These are phyloP conservation scores for Parapristionchus giblindavisi DNA, from an alignment of 2,888 invertebrate species.

Conservation along the genomic window DNA sequence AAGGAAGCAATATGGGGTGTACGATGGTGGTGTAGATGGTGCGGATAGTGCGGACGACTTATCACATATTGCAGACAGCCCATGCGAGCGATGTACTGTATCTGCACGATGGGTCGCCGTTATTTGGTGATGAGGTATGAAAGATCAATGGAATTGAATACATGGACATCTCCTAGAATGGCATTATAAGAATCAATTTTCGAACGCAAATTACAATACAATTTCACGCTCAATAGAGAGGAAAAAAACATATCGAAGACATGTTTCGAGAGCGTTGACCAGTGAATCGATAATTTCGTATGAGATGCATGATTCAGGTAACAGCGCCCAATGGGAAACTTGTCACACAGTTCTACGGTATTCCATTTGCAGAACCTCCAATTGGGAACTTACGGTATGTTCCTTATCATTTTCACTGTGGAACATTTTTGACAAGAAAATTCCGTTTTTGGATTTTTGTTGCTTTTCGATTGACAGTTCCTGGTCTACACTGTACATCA, in stretches of 20 bases:
- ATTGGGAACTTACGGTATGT: constrained; percentile 72
- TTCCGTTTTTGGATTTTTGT: neutral
- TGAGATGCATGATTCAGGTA: neutral
- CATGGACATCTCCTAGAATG: too few species aligned
- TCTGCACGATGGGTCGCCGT: constrained; percentile 66
- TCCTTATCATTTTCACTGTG: neutral
- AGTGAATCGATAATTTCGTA: too few species aligned
- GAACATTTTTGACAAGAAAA: neutral
- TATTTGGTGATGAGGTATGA: constrained; percentile 62
- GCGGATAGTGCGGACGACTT: neutral
- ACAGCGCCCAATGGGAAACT: constrained; percentile 62
- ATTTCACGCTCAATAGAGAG: too few species aligned
- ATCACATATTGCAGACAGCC: constrained; percentile 31
- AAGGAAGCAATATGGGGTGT: neutral
- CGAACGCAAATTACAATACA: too few species aligned
- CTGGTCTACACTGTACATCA: too few species aligned
- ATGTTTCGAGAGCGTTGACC: too few species aligned
- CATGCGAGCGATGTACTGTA: constrained; percentile 48
- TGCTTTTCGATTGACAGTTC: too few species aligned
- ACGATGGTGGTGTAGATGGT: neutral
- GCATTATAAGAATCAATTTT: too few species aligned
- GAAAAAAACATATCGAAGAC: too few species aligned
- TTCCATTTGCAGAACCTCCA: constrained; percentile 85
- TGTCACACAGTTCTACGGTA: constrained; percentile 72
- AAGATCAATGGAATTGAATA: too few species aligned